Percentiles rank a stretch among this genome's conserved stretches.
phyloP scores from a whole-genome alignment of 2,113 vertebrate genomes.

The Nycticebus coucang region DNA sequence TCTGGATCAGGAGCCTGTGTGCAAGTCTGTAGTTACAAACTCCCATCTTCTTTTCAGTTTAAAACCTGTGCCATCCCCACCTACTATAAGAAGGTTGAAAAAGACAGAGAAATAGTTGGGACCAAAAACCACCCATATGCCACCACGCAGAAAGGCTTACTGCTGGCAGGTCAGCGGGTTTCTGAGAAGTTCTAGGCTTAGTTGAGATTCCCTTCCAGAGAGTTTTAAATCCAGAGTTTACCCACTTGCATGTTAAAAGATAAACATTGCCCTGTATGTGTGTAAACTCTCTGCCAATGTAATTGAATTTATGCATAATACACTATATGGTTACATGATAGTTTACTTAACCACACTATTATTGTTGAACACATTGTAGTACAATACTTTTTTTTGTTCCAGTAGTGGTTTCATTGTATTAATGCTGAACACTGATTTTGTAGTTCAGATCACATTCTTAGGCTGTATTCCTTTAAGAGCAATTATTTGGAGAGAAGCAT shows the following conservation, averaged over 20 bases:
- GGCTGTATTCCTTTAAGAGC: neutral
- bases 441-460: neutral
- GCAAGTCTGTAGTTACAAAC: neutral
- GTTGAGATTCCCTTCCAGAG: neutral
- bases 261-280: neutral
- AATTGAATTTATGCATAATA: neutral
- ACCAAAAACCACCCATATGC: neutral
- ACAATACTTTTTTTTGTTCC: neutral
- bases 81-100: neutral
- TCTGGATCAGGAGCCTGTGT: fast-evolving
- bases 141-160: neutral
- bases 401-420: neutral
- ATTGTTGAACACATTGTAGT: neutral
- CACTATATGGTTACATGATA: neutral
- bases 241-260: neutral
- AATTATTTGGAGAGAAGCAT: neutral
- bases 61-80: neutral
- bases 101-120: neutral
- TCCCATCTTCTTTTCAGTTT: neutral
- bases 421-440: neutral
- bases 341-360: neutral
- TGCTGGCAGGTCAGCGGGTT: neutral
- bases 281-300: neutral
- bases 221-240: neutral
- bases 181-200: neutral